Conservation (phyloP, 2,797 vertebrate genomes). For the Crenuchus spilurus region DNA sequence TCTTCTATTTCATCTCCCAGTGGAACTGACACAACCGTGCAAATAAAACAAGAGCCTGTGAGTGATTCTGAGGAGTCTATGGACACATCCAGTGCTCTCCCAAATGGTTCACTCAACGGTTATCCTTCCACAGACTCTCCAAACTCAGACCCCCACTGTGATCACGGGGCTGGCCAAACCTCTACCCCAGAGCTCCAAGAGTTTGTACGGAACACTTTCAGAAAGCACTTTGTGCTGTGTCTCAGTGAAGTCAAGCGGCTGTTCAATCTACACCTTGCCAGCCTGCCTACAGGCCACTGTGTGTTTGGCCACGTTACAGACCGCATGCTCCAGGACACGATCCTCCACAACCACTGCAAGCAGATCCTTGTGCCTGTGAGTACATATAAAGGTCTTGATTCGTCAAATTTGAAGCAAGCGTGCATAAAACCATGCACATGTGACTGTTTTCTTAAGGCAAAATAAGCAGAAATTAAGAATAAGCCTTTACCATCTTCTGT, state of each 20-base stretch:
- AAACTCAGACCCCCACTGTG: constrained; percentile 75
- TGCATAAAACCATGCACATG: no score
- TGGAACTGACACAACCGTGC: constrained; percentile 50
- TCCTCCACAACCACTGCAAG: constrained; percentile 89
- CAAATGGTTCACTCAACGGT: constrained; percentile 84
- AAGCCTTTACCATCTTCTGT: no score
- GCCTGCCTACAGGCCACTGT: constrained; percentile 86
- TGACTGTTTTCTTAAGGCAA: no score
- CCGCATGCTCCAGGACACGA: constrained; percentile 92
- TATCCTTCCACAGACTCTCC: constrained; percentile 70
- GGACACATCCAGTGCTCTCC: constrained; percentile 79
- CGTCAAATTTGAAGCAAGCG: background rate
- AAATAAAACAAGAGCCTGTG: constrained; percentile 86
- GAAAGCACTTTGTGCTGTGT: constrained; percentile 92
- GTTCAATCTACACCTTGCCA: constrained; percentile 93
- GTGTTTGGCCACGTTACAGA: constrained; percentile 91
- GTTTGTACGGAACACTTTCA: constrained; percentile 88
- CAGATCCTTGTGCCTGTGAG: constrained; percentile 99
- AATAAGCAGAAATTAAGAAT: no score
- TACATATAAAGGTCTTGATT: constrained; percentile 53
- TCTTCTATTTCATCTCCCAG: background rate
- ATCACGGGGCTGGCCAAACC: constrained; percentile 69
- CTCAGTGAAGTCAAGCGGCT: constrained; percentile 96
- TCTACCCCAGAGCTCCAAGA: constrained; percentile 83
- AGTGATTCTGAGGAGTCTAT: constrained; percentile 83